Evolutionary conservation across 2,888 invertebrate genomes (phyloP), one percentile per base, ranked within the genome.

Genomic region (Heliothis peltigera): DNA sequence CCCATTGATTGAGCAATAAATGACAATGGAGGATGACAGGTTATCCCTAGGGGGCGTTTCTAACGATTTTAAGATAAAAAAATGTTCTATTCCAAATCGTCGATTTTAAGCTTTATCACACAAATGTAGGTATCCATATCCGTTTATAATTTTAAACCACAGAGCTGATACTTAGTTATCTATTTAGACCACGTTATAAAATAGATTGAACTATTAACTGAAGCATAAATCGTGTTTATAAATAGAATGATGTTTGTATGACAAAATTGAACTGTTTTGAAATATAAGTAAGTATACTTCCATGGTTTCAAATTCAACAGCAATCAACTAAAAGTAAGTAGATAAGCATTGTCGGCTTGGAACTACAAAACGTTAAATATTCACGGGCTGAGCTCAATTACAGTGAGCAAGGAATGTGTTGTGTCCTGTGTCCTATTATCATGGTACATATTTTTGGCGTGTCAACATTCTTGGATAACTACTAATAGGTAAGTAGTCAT

Each of bases 191-290:
- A 39, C 39, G 39, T 39, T 39, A 35, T 35, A 35, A 35, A 35
- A 35, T 12, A 39, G 39, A 39, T 39, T 39, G 39, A 39, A 39
- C 32, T 12, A 32, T 32, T 32, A 32, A 32, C 39, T 39, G 39
- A n/a, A n/a, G 39, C 39, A 39, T 39, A 39, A 39, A 39, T 39
- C 15, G n/a, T 39, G 39, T 39, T 39, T 39, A 39, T 39, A 39
- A 39, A 39, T 39, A 39, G n/a, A n/a, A n/a, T 39, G 39, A n/a
- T 39, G n/a, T 39, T 39, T 39, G 39, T n/a, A n/a, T 39, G 39
- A 6, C 39, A n/a, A 39, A n/a, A 39, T n/a, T 39, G 10, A 39
- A 39, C 15, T 39, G 39, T 39, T 39, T 39, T 15, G 39, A 39
- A 39, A 39, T 39, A n/a, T 39, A 39, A 39, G 39, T n/a, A 39